A percentile compares a stretch with the other conserved stretches of the same genome.
Evolutionary conservation across 1,140 invertebrate genomes (phyloP).

Genomic region (Paramacrobiotus metropolitanus): DNA sequence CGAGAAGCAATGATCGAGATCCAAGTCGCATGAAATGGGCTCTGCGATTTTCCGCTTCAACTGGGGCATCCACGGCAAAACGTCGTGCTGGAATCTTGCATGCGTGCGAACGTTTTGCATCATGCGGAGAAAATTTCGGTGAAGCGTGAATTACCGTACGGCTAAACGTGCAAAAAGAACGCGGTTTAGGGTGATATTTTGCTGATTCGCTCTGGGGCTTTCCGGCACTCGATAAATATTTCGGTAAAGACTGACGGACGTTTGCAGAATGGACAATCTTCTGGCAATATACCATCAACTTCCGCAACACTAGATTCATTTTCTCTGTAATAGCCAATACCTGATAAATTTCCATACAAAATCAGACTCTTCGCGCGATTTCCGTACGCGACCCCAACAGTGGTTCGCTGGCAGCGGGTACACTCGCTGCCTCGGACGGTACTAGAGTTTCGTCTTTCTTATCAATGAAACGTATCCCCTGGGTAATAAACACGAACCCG

Average conservation of each 20-base stretch:
- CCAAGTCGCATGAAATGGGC: no score
- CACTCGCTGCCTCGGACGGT: no score
- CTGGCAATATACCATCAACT: no score
- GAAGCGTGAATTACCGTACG: background rate
- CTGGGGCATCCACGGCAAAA: slow-evolving; percentile 34
- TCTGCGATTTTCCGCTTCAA: slow-evolving; percentile 28
- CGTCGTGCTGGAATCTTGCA: slow-evolving; percentile 30
- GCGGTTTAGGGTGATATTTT: background rate
- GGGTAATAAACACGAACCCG: background rate
- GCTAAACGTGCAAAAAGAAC: background rate
- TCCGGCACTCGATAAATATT: no score
- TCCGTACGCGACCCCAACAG: background rate
- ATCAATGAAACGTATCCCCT: background rate
- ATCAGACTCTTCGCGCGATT: background rate
- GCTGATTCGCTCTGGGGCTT: no score
- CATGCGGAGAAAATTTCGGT: background rate
- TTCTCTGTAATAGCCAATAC: no score
- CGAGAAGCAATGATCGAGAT: background rate
- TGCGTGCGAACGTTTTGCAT: background rate
- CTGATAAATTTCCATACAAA: background rate
- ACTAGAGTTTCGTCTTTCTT: background rate
- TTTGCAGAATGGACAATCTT: no score
- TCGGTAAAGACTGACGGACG: no score
- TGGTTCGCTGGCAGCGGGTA: background rate
- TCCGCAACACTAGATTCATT: no score